Percentiles rank a stretch among this genome's conserved stretches.
Conservation (phyloP, 2,113 vertebrate genomes). For the Anser cygnoides region DNA sequence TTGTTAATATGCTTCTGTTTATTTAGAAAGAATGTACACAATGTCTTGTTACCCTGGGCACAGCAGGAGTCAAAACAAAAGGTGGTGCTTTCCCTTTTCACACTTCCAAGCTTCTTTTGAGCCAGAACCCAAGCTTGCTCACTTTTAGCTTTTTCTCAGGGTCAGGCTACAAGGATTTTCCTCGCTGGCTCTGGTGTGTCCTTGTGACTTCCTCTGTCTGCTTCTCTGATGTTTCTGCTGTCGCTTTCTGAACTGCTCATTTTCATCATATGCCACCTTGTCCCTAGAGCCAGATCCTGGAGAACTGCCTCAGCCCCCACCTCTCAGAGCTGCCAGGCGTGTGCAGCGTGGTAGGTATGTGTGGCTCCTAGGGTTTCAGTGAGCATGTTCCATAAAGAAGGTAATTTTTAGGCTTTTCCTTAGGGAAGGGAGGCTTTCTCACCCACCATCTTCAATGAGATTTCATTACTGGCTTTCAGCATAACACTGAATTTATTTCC, state of each 20-base stretch:
- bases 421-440: neutral
- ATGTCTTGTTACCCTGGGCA: neutral
- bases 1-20: constrained; percentile 1
- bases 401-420: neutral
- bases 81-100: constrained; percentile 11
- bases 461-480: constrained; percentile 10
- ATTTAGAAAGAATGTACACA: constrained; percentile 26
- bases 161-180: constrained; percentile 14
- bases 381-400: neutral
- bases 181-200: neutral
- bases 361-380: neutral
- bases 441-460: neutral
- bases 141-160: constrained; percentile 4
- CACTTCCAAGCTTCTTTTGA: constrained; percentile 2
- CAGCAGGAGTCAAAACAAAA: neutral
- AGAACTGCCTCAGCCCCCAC: neutral
- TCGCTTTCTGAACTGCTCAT: neutral
- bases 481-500: constrained; percentile 48
- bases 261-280: constrained; percentile 35
- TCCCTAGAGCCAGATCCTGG: neutral
- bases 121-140: neutral
- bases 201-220: constrained; percentile 19
- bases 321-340: neutral
- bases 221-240: constrained; percentile 50
- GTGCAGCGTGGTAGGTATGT: accelerated